A percentile compares a stretch with the other conserved stretches of the same genome.
Evolutionary conservation across 2,888 invertebrate genomes (phyloP).

Genomic region (Neoaliturus tenellus): DNA sequence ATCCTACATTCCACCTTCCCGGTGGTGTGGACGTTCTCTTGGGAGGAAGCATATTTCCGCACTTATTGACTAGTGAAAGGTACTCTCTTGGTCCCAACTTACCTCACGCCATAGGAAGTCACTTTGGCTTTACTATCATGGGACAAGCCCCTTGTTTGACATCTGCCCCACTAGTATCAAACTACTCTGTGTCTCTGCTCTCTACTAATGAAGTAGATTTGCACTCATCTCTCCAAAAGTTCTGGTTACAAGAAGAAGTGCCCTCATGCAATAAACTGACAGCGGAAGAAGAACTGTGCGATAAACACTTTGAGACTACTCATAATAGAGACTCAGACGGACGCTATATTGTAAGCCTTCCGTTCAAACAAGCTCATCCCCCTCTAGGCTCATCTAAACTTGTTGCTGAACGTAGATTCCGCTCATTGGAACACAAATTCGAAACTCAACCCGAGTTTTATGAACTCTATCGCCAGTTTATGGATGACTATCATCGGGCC

Average conservation of each 20-base stretch:
- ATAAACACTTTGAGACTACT: neutral
- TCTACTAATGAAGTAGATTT: constrained; percentile 13
- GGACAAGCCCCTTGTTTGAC: neutral
- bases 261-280: neutral
- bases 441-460: too few relatives aligned
- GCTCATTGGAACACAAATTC: too few relatives aligned
- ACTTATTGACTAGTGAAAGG: neutral
- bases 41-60: neutral
- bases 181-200: neutral
- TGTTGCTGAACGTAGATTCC: too few relatives aligned
- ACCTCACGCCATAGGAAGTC: neutral
- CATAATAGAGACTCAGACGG: neutral
- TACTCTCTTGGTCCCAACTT: neutral
- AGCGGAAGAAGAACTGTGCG: neutral
- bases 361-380: too few relatives aligned
- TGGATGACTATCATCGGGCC: neutral
- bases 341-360: too few relatives aligned
- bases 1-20: neutral
- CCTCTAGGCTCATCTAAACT: too few relatives aligned
- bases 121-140: neutral
- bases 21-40: constrained; percentile 1
- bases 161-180: neutral
- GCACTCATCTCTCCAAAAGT: neutral
- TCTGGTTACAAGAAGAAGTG: neutral
- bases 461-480: too few relatives aligned